Base-by-base conservation (phyloP, 30 jellyfish, hydroid and myxozoan species). In the Hydra vulgaris region DNA sequence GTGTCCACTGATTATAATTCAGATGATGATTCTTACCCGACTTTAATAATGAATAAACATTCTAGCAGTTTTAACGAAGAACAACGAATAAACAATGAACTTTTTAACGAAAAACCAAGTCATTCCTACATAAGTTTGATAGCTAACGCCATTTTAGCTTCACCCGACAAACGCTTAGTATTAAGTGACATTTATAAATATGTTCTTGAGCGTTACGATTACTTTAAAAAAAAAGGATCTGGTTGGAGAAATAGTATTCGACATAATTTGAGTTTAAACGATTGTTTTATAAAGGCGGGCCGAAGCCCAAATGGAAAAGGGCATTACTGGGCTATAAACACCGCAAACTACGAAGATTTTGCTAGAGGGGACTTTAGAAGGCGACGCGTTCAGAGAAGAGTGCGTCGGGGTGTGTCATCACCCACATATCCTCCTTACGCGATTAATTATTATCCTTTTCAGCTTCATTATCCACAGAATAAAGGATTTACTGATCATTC, bases 231-330 rank as follows among this genome's bases (percentile, higher is more conserved):
- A 23, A 81, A 81, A 73, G 89, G 89, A 17, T 78, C 79, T 17
- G 89, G 89, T 7, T 81, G 89, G 89, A 72, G 89, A 72, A 81
- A 81, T 70, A 70, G 89, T 22, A 71, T 81, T 21, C 86, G 89
- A 7, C 89, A 81, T 22, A 81, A 81, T 81, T 25, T 81, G 22
- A 23, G 79, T 12, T 25, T 81, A 55, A 81, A 71, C 21, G 89
- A 81, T 24, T 81, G 89, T 73, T 81, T 81, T 5, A 81, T 81
- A 21, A 81, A 81, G 26, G 89, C 89, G 1, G 89, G 89, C 4
- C 87, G 87, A 72, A 71, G 87, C 79, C 89, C 87, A 7, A 81
- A 81, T 52, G 89, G 89, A 3, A 70, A 71, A 52, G 89, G 89
- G 12, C 87, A 81, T 73, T 70, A 19, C 78, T 81, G 89, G 89